These are phyloP conservation scores for Eustalomyia histrio DNA, from an alignment of 2,888 invertebrate genomes.

Conservation along the genomic window DNA sequence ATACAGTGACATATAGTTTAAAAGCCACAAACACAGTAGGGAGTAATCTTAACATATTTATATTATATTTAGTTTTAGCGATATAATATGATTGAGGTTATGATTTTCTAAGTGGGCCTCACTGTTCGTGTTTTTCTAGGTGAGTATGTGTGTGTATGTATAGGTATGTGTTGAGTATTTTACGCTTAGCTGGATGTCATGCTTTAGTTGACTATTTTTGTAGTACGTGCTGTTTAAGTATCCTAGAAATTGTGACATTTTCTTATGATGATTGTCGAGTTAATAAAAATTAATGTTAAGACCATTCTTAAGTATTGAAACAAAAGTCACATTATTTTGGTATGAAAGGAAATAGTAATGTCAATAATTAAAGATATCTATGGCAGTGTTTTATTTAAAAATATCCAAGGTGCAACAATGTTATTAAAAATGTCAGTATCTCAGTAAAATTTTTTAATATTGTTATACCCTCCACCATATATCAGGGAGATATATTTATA, in stretches of 20 bases:
- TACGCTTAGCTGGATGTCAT: slow-evolving; percentile 22
- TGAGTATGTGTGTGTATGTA: not conserved
- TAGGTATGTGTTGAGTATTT: not conserved
- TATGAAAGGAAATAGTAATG: not conserved
- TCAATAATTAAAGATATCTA: not conserved
- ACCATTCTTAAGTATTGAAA: not conserved
- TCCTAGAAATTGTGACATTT: slow-evolving; percentile 35
- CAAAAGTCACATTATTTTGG: not conserved
- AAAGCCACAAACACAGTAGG: slow-evolving; percentile 4
- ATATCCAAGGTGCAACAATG: too few relatives aligned
- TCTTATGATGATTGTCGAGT: slow-evolving; percentile 36
- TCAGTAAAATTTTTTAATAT: too few relatives aligned
- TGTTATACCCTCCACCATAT: too few relatives aligned
- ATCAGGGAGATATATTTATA: too few relatives aligned
- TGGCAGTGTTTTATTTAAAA: too few relatives aligned
- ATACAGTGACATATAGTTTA: too few relatives aligned
- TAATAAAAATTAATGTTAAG: slow-evolving; percentile 51
- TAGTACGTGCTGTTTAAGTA: slow-evolving; percentile 37
- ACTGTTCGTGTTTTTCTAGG: not conserved
- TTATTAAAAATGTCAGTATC: too few relatives aligned
- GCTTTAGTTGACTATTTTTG: slow-evolving; percentile 11
- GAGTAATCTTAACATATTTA: slow-evolving; percentile 24
- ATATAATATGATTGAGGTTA: slow-evolving; percentile 32
- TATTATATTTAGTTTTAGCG: slow-evolving; percentile 5
- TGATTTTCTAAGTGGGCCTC: slow-evolving; percentile 7